Percentiles rank a stretch among this genome's conserved stretches.
Evolutionary conservation across 2,797 vertebrate species (phyloP).

Genomic region (Mionectes olivaceus): DNA sequence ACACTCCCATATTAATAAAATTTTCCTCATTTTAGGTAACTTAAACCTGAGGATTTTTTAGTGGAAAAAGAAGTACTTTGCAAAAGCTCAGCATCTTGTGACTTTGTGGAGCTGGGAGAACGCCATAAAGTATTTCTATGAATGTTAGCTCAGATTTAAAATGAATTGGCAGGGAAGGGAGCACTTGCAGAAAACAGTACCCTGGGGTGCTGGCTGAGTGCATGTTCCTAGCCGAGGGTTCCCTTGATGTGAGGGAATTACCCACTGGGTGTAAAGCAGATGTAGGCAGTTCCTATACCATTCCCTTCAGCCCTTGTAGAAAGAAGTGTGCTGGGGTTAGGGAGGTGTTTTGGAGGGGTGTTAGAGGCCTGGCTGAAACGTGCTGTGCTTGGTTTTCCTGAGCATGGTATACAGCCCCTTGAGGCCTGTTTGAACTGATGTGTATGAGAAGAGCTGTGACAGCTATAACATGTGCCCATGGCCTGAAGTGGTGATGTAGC

Average conservation of each 20-base stretch:
- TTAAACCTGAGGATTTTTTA: background rate
- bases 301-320: conserved; percentile 25
- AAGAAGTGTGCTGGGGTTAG: background rate
- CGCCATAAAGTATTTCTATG: conserved; percentile 48
- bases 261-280: conserved; percentile 24
- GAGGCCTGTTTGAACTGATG: conserved; percentile 17
- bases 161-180: conserved; percentile 63
- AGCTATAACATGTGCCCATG: conserved; percentile 21
- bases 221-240: conserved; percentile 22
- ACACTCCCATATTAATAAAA: background rate
- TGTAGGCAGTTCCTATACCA: background rate
- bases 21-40: background rate
- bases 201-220: conserved; percentile 21
- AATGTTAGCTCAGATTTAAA: conserved; percentile 45
- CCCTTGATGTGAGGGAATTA: background rate
- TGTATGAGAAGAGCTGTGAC: conserved; percentile 37
- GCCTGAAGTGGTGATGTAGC: conserved; percentile 3
- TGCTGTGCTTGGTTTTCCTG: conserved; percentile 5
- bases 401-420: background rate
- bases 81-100: conserved; percentile 6
- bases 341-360: background rate
- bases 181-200: conserved; percentile 23
- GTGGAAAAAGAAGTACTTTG: background rate
- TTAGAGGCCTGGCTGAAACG: background rate
- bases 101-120: conserved; percentile 43